phyloP scores from a whole-genome alignment of 2,797 vertebrate genomes.

The Acanthis flammea region DNA sequence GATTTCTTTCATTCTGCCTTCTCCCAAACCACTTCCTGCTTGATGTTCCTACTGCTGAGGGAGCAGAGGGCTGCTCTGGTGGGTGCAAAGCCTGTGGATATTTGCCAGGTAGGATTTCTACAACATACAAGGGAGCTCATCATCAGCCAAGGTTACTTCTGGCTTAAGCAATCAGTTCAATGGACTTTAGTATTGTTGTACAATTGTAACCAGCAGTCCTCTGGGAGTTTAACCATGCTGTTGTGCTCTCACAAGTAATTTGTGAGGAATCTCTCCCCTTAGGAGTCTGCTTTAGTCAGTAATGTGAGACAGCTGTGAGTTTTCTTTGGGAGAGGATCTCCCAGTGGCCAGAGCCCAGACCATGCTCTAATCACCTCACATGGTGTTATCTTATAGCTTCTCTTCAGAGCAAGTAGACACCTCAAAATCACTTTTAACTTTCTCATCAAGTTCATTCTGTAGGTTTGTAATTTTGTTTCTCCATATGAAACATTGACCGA shows the following conservation, averaged over 20 bases:
- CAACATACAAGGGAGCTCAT: background rate
- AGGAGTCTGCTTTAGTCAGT: background rate
- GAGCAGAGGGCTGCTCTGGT: background rate
- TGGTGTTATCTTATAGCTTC: background rate
- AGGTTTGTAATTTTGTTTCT: background rate
- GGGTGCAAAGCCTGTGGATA: background rate
- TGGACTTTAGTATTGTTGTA: slow-evolving; percentile 24
- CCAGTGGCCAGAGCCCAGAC: background rate
- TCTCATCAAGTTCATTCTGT: background rate
- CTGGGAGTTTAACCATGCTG: background rate
- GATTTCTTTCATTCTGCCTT: background rate
- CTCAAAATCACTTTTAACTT: background rate
- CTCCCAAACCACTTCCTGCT: background rate
- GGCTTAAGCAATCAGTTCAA: slow-evolving; percentile 8
- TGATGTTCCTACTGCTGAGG: background rate
- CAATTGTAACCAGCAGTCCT: slow-evolving; percentile 29
- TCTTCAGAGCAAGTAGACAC: background rate
- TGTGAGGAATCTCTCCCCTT: slow-evolving; percentile 1
- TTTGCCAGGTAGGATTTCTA: slow-evolving; percentile 18
- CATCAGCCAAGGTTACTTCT: slow-evolving; percentile 18
- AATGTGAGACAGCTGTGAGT: slow-evolving; percentile 9
- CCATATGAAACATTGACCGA: background rate
- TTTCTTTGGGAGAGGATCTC: background rate
- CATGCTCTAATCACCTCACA: background rate
- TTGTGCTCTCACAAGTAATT: slow-evolving; percentile 9